Conservation (phyloP, 1,140 invertebrate genomes). For the Danaus melanippus region DNA sequence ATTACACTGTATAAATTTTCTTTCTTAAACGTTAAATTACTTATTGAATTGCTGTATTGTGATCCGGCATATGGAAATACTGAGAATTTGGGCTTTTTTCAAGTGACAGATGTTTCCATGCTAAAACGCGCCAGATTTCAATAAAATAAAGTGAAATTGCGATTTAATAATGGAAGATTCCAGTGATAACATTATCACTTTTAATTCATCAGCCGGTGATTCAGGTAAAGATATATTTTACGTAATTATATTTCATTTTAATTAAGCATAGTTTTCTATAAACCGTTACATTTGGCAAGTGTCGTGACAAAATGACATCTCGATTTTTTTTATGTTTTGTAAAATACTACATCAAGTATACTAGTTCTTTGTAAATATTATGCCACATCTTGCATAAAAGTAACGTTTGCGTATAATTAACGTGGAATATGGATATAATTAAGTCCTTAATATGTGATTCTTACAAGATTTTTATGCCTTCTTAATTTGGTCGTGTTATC, state of each 20-base stretch:
- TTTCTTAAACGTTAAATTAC: constrained; percentile 10
- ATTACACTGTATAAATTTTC: constrained; percentile 2
- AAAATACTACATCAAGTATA: not conserved
- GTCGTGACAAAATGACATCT: constrained; percentile 9
- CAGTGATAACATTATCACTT: constrained; percentile 27
- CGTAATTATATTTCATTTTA: constrained; percentile 11
- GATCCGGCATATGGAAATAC: constrained; percentile 30
- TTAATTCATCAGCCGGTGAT: constrained; percentile 19
- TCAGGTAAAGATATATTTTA: constrained; percentile 18
- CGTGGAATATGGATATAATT: too few relatives aligned
- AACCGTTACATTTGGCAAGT: constrained; percentile 28
- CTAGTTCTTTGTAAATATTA: too few relatives aligned
- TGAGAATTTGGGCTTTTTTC: constrained; percentile 26
- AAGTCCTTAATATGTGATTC: too few relatives aligned
- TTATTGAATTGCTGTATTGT: constrained; percentile 21
- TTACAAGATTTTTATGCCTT: constrained; percentile 13
- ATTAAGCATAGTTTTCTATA: constrained; percentile 25
- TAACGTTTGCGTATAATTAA: too few relatives aligned
- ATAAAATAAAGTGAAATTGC: constrained; percentile 25
- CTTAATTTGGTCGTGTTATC: constrained; percentile 31
- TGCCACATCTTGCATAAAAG: too few relatives aligned
- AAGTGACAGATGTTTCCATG: constrained; percentile 55
- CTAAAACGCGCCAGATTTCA: constrained; percentile 53
- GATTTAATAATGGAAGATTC: constrained; percentile 41
- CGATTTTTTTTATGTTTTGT: not conserved